These are phyloP conservation scores for Drosophila diplacantha DNA, from an alignment of 2,888 invertebrate species.

Conservation along the genomic window DNA sequence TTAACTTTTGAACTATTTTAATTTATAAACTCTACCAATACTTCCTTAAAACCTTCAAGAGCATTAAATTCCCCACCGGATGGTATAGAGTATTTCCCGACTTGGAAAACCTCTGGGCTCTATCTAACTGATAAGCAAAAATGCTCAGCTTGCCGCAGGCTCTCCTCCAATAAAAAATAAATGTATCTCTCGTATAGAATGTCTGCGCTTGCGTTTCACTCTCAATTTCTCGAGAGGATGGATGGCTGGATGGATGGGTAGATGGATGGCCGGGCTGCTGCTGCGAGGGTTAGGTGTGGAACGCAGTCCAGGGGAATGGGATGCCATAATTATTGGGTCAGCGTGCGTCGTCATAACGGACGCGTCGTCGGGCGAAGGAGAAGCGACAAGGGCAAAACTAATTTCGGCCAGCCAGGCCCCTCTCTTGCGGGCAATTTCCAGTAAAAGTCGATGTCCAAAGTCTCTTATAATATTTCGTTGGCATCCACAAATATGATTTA, in stretches of 20 bases:
- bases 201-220: constrained; percentile 64
- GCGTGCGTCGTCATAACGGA: constrained; percentile 63
- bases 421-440: constrained; percentile 65
- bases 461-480: constrained; percentile 45
- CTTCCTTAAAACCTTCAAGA: too few relatives aligned
- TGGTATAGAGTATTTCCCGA: constrained; percentile 22
- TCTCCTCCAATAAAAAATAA: constrained; percentile 20
- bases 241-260: constrained; percentile 9
- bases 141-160: constrained; percentile 25
- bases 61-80: neutral
- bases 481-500: constrained; percentile 67
- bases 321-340: constrained; percentile 75
- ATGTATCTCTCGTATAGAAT: constrained; percentile 31
- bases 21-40: neutral
- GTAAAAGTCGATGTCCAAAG: constrained; percentile 50
- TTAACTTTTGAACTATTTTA: neutral
- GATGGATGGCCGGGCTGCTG: constrained; percentile 7
- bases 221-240: constrained; percentile 67
- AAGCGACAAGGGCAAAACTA: constrained; percentile 57
- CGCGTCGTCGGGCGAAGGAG: constrained; percentile 20
- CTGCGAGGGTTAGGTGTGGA: constrained; percentile 20
- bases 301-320: neutral
- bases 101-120: constrained; percentile 25
- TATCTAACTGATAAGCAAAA: constrained; percentile 41
- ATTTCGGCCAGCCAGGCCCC: constrained; percentile 57